Percentiles rank a stretch among this genome's conserved stretches.
Conservation (phyloP, 2,888 invertebrate genomes). For the Rhabditoides inermis region DNA sequence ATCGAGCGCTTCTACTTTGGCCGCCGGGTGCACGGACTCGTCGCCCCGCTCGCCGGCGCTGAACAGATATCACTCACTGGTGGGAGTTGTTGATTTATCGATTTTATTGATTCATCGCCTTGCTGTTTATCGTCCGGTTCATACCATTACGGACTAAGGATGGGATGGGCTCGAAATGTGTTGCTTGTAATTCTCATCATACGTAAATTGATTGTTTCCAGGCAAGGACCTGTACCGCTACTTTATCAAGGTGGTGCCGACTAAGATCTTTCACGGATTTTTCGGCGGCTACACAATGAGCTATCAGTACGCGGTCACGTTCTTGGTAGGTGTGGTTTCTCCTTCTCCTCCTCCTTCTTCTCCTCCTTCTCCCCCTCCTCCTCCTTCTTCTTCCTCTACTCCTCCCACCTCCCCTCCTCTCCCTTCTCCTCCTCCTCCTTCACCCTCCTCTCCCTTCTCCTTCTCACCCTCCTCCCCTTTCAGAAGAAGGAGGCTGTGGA, state of each 20-base stretch:
- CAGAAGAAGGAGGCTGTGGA: slow-evolving; percentile 36
- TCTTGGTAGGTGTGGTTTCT: slow-evolving; percentile 56
- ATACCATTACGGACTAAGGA: no score
- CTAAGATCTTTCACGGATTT: slow-evolving; percentile 64
- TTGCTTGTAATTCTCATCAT: no score
- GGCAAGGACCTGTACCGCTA: slow-evolving; percentile 78
- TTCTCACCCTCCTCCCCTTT: no score
- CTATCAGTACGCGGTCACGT: slow-evolving; percentile 88
- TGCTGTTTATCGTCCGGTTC: no score
- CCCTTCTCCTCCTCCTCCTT: no score
- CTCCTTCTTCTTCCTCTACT: no score
- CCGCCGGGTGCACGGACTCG: slow-evolving; percentile 67
- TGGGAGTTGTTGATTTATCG: slow-evolving; percentile 53
- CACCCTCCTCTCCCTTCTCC: no score
- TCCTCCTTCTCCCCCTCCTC: no score
- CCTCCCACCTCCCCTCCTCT: no score
- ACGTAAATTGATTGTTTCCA: slow-evolving; percentile 56
- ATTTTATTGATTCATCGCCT: neutral
- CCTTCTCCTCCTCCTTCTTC: no score
- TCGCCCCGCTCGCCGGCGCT: slow-evolving; percentile 90
- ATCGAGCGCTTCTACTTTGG: slow-evolving; percentile 91
- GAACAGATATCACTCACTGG: slow-evolving; percentile 69
- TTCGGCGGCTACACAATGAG: slow-evolving; percentile 54
- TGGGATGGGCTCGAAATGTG: no score
- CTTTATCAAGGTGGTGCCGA: slow-evolving; percentile 89